Base-by-base conservation (phyloP, 2,888 invertebrate genomes). In the Spatulosminthurus flaviceps region DNA sequence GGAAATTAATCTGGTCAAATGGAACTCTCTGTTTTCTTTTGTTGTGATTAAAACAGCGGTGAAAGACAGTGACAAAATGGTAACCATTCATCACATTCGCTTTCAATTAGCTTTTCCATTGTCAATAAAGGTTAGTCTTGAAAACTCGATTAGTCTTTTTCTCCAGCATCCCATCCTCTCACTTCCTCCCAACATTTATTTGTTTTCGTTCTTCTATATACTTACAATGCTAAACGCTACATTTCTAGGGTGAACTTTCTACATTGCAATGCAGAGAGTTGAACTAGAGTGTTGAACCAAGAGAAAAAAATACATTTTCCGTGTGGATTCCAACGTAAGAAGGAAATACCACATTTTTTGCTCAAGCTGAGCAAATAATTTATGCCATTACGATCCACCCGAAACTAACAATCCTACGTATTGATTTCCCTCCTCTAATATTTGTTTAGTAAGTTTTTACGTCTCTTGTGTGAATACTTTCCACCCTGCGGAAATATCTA, bases 111-210 rank as follows among this genome's bases (percentile, higher is more conserved):
- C 79, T 78, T 66, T 75, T 28, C 81, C 78, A 81, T 81, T 79
- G 81, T 81, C 81, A 81, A 81, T 81, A 81, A 51, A 73, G 71
- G 75, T 70, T 79, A 60, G 51, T 81, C 75, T 79, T 77, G 79
- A 79, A 81, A 79, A 81, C 77, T 78, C 81, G 79, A 81, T 81
- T 81, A 81, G 79, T 81, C 81, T 81, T 81, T 81, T 81, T 79
- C 81, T 42, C 43, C 34, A 77, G 43, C 72, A 74, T 64, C 74
- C 74, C 74, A 74, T n/a, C 34, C 74, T 41, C 74, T 64, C 26
- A 9, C 26, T 72, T 34, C 13, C 24, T 29, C 19, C 70, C n/a
- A 28, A 41, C 41, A 41, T 41, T 41, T 70, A 70, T 70, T 70
- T 42, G 34, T 41, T 70, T 70, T 34, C 7, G 34, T 42, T 69